Evolutionary conservation across 2,113 vertebrate species (phyloP).

Genomic region (Gnathonemus echidnorhynchus): DNA sequence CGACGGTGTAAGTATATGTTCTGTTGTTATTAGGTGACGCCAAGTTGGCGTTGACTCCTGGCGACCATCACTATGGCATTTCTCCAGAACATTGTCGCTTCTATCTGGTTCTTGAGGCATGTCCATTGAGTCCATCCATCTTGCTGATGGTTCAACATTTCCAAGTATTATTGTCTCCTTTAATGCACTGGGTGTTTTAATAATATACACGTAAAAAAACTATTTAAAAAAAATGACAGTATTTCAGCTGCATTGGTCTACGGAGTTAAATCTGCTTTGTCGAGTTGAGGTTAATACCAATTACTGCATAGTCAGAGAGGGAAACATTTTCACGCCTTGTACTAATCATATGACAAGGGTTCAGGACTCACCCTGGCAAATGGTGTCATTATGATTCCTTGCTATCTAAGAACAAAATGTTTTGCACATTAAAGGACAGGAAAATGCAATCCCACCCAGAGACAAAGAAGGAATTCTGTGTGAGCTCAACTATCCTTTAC

Average conservation of each 20-base stretch:
- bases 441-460: neutral
- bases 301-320: neutral
- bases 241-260: neutral
- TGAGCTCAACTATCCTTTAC: neutral
- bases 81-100: neutral
- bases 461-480: neutral
- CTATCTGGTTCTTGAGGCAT: neutral
- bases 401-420: neutral
- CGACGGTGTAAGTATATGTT: neutral
- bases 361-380: neutral
- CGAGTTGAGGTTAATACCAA: slow-evolving; percentile 6
- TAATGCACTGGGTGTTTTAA: neutral
- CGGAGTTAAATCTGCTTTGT: neutral
- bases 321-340: neutral
- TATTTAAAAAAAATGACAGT: neutral
- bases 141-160: neutral
- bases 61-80: neutral
- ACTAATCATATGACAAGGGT: neutral
- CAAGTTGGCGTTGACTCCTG: neutral
- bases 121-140: neutral
- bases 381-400: neutral
- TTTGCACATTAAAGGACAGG: slow-evolving; percentile 8
- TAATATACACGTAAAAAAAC: neutral
- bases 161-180: neutral
- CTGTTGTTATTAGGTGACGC: neutral